These are phyloP conservation scores for Pinna nobilis DNA, from an alignment of 1,140 invertebrate genomes.

Conservation along the genomic window DNA sequence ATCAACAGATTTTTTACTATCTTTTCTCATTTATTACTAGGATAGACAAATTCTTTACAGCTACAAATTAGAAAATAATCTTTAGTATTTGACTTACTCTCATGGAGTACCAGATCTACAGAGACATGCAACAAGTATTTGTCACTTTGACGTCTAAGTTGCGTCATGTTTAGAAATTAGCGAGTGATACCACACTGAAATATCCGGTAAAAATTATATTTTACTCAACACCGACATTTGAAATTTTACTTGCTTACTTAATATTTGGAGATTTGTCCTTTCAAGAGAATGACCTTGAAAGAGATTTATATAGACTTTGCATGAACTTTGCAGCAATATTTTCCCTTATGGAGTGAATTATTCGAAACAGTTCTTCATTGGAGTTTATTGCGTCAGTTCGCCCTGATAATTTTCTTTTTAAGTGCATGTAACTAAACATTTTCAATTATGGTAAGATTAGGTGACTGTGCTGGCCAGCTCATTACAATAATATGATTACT, in stretches of 20 bases:
- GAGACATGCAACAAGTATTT: neutral
- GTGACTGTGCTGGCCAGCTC: conserved; percentile 25
- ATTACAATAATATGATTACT: conserved; percentile 24
- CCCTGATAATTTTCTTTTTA: conserved; percentile 5
- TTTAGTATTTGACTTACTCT: neutral
- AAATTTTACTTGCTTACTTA: too few relatives aligned
- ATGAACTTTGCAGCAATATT: neutral
- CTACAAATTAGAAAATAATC: conserved; percentile 11
- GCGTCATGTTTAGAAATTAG: too few relatives aligned
- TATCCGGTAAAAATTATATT: too few relatives aligned
- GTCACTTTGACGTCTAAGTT: too few relatives aligned
- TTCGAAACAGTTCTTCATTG: neutral
- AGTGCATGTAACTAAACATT: conserved; percentile 23
- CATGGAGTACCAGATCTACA: neutral
- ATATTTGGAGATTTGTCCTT: conserved; percentile 22
- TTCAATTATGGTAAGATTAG: conserved; percentile 20
- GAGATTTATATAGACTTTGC: conserved; percentile 8
- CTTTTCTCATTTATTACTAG: too few relatives aligned
- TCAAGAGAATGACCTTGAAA: conserved; percentile 20
- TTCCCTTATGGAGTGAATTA: conserved; percentile 15
- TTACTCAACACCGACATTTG: too few relatives aligned
- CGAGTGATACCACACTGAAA: too few relatives aligned
- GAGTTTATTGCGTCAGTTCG: neutral
- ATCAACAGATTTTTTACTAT: too few relatives aligned
- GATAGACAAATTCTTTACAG: too few relatives aligned